phyloP scores from a whole-genome alignment of 1,140 invertebrate genomes.

The Drosophila cardini region DNA sequence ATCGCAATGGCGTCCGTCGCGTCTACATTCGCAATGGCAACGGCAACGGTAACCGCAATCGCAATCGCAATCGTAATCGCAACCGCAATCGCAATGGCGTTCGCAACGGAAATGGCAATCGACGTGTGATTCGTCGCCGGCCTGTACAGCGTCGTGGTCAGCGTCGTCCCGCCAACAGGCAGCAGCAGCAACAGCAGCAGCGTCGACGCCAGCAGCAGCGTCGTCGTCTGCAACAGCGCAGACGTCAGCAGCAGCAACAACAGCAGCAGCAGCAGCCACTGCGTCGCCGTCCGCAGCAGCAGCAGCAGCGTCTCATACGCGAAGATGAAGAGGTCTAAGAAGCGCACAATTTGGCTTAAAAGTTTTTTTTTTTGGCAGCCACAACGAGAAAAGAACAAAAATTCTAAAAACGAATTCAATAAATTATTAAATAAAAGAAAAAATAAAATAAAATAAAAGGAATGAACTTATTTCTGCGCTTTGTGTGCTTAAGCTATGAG shows the following conservation, averaged over 20 bases:
- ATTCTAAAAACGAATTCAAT: constrained; percentile 39
- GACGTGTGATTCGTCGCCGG: constrained; percentile 51
- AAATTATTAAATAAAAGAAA: constrained; percentile 39
- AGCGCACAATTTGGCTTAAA: no score
- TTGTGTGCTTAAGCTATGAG: no score
- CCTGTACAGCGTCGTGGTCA: constrained; percentile 54
- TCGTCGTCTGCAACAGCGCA: constrained; percentile 56
- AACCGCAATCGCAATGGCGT: constrained; percentile 38
- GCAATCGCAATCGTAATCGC: constrained; percentile 30
- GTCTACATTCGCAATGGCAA: constrained; percentile 31
- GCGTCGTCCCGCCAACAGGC: constrained; percentile 42
- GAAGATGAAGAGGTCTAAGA: constrained; percentile 36
- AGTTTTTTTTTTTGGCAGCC: no score
- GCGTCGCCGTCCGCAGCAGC: constrained; percentile 39
- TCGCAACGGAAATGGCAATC: constrained; percentile 46
- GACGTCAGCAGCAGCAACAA: constrained; percentile 1
- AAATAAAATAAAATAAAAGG: background rate
- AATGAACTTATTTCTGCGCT: background rate
- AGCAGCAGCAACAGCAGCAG: constrained; percentile 53
- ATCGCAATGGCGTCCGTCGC: constrained; percentile 47
- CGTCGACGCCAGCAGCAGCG: constrained; percentile 46
- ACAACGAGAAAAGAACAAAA: no score
- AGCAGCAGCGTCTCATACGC: constrained; percentile 29
- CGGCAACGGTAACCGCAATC: constrained; percentile 10
- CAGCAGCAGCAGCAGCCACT: constrained; percentile 40